phyloP scores from a whole-genome alignment of 2,888 invertebrate species.

The Lepas anatifera region DNA sequence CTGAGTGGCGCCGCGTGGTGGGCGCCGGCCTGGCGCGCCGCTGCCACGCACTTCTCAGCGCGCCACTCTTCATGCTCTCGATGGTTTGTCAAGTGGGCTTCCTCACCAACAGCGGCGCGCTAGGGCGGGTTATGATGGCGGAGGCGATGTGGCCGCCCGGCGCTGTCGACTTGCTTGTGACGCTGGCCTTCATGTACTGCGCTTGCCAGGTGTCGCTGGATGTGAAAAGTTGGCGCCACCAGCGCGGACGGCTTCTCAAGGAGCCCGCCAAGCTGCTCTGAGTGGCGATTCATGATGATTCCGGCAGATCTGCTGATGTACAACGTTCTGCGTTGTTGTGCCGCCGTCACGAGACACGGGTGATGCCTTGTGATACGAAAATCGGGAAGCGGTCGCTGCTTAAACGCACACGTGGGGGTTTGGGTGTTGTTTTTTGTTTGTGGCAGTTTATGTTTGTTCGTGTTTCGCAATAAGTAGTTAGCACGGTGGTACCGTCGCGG shows the following conservation, averaged over 20 bases:
- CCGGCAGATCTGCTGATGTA: no score
- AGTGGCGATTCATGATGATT: no score
- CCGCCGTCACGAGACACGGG: no score
- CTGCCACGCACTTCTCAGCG: slow-evolving; percentile 52
- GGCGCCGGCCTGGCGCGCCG: slow-evolving; percentile 41
- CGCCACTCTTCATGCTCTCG: slow-evolving; percentile 63
- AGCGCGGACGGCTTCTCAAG: not conserved
- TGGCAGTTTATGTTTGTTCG: no score
- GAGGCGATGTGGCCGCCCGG: slow-evolving; percentile 28
- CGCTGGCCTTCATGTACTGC: slow-evolving; percentile 40
- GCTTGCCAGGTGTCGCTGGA: slow-evolving; percentile 46
- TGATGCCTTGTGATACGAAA: no score
- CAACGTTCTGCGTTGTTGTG: no score
- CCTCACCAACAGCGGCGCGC: slow-evolving; percentile 62
- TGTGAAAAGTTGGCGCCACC: slow-evolving; percentile 31
- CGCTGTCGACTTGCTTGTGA: slow-evolving; percentile 30
- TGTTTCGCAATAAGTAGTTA: no score
- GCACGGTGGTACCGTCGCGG: no score
- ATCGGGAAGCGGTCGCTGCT: no score
- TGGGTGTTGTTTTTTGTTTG: no score
- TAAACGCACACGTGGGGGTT: no score
- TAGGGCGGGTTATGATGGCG: not conserved
- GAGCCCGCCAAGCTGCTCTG: not conserved
- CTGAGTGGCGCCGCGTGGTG: slow-evolving; percentile 26
- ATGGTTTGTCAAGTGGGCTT: slow-evolving; percentile 79